Conservation (phyloP, 1,140 invertebrate genomes). For the Coenobita brevimanus region DNA sequence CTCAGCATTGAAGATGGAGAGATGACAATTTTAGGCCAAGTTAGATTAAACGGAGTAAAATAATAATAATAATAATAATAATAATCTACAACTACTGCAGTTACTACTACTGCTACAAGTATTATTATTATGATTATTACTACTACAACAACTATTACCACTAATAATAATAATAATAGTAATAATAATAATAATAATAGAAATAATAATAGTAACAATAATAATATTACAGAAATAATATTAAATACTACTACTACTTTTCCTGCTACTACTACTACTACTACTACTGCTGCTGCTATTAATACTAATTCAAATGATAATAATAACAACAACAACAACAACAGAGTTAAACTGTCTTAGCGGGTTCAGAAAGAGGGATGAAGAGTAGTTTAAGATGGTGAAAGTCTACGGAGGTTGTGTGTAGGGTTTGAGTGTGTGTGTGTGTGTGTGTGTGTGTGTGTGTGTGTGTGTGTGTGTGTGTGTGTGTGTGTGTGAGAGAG, state of each 20-base stretch:
- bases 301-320: not conserved
- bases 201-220: not conserved
- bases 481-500: no score
- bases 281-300: not conserved
- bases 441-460: slow-evolving; percentile 11
- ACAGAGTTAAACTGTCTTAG: no score
- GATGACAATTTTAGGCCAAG: no score
- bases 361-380: no score
- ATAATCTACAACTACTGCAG: no score
- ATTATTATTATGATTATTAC: slow-evolving; percentile 8
- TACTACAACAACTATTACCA: slow-evolving; percentile 2
- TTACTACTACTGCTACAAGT: not conserved
- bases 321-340: not conserved
- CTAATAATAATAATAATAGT: slow-evolving; percentile 5
- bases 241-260: not conserved
- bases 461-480: not conserved
- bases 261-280: not conserved
- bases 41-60: not conserved
- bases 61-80: slow-evolving; percentile 12
- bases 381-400: no score
- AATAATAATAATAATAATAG: not conserved
- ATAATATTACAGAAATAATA: not conserved
- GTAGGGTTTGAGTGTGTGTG: not conserved
- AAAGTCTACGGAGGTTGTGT: not conserved
- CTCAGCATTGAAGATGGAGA: no score